A percentile compares a stretch with the other conserved stretches of the same genome.
phyloP scores from a whole-genome alignment of 2,113 vertebrate species.

The Oreochromis tanganicae region DNA sequence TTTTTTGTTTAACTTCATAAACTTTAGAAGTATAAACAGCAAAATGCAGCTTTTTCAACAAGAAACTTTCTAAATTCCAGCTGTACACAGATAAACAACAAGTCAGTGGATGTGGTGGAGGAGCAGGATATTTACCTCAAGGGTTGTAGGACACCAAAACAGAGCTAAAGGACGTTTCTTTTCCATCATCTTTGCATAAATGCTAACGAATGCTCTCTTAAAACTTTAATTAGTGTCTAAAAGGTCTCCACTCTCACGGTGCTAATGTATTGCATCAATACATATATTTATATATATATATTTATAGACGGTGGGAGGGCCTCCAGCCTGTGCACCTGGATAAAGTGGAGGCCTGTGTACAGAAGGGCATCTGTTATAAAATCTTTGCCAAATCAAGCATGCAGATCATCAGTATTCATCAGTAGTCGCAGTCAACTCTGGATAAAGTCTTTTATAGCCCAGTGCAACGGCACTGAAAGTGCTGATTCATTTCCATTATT shows the following conservation, averaged over 20 bases:
- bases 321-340: background rate
- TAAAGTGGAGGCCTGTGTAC: background rate
- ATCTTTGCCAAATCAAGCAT: background rate
- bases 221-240: background rate
- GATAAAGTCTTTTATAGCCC: background rate
- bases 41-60: background rate
- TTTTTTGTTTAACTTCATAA: background rate
- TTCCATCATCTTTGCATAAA: background rate
- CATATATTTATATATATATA: rapidly evolving
- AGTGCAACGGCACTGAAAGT: background rate
- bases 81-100: background rate
- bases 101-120: background rate
- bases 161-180: background rate
- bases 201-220: background rate
- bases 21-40: background rate
- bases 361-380: background rate
- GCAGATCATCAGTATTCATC: background rate
- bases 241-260: background rate
- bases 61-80: background rate
- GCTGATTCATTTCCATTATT: background rate
- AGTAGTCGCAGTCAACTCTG: background rate
- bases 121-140: background rate
- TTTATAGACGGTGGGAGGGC: background rate
- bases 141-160: background rate
- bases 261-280: background rate